Conservation (phyloP, 1,140 invertebrate species). For the Bactericera cockerelli region DNA sequence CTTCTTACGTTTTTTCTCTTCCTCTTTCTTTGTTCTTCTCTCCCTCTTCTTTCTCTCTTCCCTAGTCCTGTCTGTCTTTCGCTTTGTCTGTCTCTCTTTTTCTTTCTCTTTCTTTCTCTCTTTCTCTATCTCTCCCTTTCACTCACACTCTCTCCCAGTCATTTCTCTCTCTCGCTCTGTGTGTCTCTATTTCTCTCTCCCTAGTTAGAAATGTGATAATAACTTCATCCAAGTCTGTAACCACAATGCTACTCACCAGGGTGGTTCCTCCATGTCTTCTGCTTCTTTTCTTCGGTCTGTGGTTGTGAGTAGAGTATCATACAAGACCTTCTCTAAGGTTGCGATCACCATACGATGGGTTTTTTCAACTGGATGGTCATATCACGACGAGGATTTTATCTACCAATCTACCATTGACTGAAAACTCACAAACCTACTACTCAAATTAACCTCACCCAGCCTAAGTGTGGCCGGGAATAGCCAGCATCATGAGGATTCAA, state of each 20-base stretch:
- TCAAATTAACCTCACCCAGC: too few species aligned
- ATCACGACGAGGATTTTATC: too few species aligned
- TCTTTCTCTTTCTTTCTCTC: background rate
- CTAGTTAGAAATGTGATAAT: background rate
- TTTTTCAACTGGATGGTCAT: too few species aligned
- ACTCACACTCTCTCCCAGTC: background rate
- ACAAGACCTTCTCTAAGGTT: too few species aligned
- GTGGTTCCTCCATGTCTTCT: background rate
- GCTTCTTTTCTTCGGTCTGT: background rate
- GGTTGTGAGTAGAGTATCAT: too few species aligned
- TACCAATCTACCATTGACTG: too few species aligned
- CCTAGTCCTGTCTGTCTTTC: background rate
- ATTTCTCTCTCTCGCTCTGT: background rate
- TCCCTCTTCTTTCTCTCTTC: background rate
- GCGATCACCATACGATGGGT: too few species aligned
- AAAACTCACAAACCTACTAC: too few species aligned
- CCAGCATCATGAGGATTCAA: too few species aligned
- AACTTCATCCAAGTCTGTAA: background rate
- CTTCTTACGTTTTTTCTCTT: too few species aligned
- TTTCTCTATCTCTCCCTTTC: background rate
- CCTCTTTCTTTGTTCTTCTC: background rate
- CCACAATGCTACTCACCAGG: background rate
- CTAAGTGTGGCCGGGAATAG: too few species aligned
- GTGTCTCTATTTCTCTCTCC: background rate
- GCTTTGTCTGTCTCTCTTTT: background rate